Percentiles rank a stretch among this genome's conserved stretches.
Evolutionary conservation across 2,113 vertebrate genomes (phyloP).

Genomic region (Cichladusa arquata): DNA sequence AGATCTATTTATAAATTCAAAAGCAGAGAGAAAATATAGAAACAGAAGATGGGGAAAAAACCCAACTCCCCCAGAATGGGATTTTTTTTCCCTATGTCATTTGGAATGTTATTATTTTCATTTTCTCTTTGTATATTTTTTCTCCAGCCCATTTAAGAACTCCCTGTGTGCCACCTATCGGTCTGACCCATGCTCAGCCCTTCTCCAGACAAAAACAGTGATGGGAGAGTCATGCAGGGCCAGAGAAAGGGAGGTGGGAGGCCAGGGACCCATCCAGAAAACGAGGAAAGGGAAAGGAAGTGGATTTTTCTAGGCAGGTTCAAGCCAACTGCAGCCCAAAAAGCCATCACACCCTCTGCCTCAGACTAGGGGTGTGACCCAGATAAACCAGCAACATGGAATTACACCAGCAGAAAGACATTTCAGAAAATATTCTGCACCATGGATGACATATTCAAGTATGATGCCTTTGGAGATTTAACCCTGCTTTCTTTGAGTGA

Average conservation of each 20-base stretch:
- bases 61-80: neutral
- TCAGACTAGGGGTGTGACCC: neutral
- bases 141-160: neutral
- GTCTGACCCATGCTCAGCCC: neutral
- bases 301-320: neutral
- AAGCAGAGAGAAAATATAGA: neutral
- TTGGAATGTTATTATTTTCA: neutral
- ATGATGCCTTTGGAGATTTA: slow-evolving; percentile 55
- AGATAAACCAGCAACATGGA: neutral
- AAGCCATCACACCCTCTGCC: neutral
- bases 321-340: slow-evolving; percentile 2
- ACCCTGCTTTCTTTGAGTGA: slow-evolving; percentile 45
- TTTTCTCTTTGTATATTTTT: neutral
- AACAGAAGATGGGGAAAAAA: neutral
- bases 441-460: slow-evolving; percentile 23
- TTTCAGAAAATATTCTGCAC: slow-evolving; percentile 39
- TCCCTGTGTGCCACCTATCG: slow-evolving; percentile 48
- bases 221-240: neutral
- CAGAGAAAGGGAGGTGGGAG: neutral
- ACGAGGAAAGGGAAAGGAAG: slow-evolving; percentile 12
- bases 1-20: neutral
- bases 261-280: neutral
- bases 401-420: slow-evolving; percentile 53
- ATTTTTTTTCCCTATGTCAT: neutral
- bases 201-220: neutral